Evolutionary conservation across 2,888 invertebrate genomes (phyloP).

Genomic region (Lepidonotus clava): DNA sequence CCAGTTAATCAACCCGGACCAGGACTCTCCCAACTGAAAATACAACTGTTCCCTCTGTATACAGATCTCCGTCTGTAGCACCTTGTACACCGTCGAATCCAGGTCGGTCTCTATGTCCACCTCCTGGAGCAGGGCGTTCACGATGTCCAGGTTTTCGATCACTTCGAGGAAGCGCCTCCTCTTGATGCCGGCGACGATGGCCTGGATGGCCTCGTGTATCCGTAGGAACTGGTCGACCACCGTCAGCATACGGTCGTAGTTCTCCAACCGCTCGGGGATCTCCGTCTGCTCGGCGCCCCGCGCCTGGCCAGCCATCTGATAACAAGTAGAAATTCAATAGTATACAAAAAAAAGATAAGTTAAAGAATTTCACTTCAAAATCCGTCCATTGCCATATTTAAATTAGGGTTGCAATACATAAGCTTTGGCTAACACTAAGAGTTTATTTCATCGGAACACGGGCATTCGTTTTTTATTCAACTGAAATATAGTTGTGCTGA

Average conservation of each 20-base stretch:
- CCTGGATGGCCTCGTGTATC: slow-evolving; percentile 54
- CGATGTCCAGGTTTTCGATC: slow-evolving; percentile 58
- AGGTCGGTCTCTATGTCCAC: slow-evolving; percentile 58
- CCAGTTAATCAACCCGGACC: slow-evolving; percentile 63
- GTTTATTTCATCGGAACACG: too few relatives aligned
- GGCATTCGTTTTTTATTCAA: too few relatives aligned
- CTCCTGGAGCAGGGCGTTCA: slow-evolving; percentile 51
- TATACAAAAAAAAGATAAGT: too few relatives aligned
- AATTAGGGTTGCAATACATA: too few relatives aligned
- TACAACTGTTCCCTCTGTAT: slow-evolving; percentile 64
- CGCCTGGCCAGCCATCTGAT: neutral
- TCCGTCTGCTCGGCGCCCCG: slow-evolving; percentile 14
- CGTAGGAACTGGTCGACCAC: slow-evolving; percentile 61
- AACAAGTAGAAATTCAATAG: too few relatives aligned
- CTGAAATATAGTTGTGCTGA: too few relatives aligned
- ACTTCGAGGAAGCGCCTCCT: slow-evolving; percentile 47
- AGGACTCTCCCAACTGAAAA: slow-evolving; percentile 63
- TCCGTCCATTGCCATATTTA: too few relatives aligned
- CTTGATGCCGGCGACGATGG: slow-evolving; percentile 46
- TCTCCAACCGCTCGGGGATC: slow-evolving; percentile 44
- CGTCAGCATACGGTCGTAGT: slow-evolving; percentile 57
- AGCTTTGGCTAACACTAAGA: too few relatives aligned
- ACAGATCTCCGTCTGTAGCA: slow-evolving; percentile 65
- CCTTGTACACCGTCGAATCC: slow-evolving; percentile 60
- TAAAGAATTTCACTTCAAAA: too few relatives aligned